These are phyloP conservation scores for Notothenia coriiceps DNA, from an alignment of 2,113 vertebrate species.

Conservation along the genomic window DNA sequence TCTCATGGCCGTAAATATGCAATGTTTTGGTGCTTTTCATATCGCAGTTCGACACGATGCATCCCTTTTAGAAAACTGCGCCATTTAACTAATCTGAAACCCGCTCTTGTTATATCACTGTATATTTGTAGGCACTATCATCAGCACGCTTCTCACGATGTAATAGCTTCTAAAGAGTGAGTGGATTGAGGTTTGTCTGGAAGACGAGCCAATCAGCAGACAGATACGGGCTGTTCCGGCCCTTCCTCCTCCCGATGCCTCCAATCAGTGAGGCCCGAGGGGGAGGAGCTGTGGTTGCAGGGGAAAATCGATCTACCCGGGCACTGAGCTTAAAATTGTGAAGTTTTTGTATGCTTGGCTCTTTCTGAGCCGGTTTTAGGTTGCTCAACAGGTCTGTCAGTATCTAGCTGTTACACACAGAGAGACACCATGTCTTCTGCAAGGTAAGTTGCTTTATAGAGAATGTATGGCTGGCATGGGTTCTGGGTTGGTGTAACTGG, in stretches of 20 bases:
- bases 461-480: not conserved
- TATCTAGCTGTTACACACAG: slow-evolving; percentile 19
- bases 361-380: slow-evolving; percentile 54
- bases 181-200: not conserved
- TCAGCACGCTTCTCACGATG: slow-evolving; percentile 43
- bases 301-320: slow-evolving; percentile 52
- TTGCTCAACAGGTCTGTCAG: slow-evolving; percentile 71
- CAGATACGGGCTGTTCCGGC: slow-evolving; percentile 11
- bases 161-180: not conserved
- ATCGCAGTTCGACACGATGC: not conserved
- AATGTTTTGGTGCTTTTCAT: not conserved
- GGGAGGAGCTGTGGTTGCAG: slow-evolving; percentile 55
- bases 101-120: not conserved
- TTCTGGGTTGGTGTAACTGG: slow-evolving; percentile 32
- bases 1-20: slow-evolving; percentile 23
- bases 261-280: slow-evolving; percentile 49
- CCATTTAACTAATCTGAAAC: not conserved
- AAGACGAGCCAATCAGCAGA: slow-evolving; percentile 56
- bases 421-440: slow-evolving; percentile 70
- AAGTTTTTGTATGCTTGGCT: slow-evolving; percentile 57
- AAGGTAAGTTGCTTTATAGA: slow-evolving; percentile 67
- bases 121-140: not conserved
- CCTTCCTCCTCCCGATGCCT: slow-evolving; percentile 46
- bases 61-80: too few species aligned
- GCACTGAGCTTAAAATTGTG: slow-evolving; percentile 60